Evolutionary conservation across 2,888 invertebrate species (phyloP).

Genomic region (Helicoverpa assulta): DNA sequence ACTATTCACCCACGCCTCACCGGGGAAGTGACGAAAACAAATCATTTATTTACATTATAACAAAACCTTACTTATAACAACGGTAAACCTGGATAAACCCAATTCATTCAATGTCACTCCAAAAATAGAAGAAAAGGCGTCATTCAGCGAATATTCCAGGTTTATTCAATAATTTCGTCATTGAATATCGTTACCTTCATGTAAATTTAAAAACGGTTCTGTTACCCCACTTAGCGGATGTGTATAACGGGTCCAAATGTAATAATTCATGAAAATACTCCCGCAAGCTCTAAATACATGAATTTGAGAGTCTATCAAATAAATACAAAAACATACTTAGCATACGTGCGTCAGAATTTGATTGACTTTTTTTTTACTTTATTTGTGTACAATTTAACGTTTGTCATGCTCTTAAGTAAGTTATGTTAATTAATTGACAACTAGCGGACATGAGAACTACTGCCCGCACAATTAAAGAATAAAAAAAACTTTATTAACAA

Average conservation of each 20-base stretch:
- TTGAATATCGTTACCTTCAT: constrained; percentile 27
- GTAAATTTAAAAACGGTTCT: constrained; percentile 43
- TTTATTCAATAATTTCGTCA: constrained; percentile 27
- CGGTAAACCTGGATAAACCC: not conserved
- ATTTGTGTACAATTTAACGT: not conserved
- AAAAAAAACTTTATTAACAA: too few relatives aligned
- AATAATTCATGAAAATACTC: constrained; percentile 50
- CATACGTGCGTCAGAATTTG: constrained; percentile 31
- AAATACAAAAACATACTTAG: constrained; percentile 35
- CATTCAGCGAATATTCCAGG: constrained; percentile 15
- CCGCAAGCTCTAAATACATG: constrained; percentile 52
- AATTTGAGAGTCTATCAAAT: constrained; percentile 46
- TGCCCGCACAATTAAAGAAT: too few relatives aligned
- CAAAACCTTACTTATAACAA: constrained; percentile 1
- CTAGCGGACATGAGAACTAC: too few relatives aligned
- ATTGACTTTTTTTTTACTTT: not conserved
- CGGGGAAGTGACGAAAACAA: not conserved
- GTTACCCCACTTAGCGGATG: constrained; percentile 24
- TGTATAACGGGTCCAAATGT: constrained; percentile 49
- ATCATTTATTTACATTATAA: not conserved
- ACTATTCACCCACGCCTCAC: not conserved
- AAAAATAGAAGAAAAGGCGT: constrained; percentile 15
- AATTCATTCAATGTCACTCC: constrained; percentile 25
- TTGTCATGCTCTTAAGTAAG: not conserved
- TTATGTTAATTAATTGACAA: not conserved